A percentile compares a stretch with the other conserved stretches of the same genome.
Evolutionary conservation across 2,888 invertebrate genomes (phyloP).

Genomic region (Lutraria lutraria): DNA sequence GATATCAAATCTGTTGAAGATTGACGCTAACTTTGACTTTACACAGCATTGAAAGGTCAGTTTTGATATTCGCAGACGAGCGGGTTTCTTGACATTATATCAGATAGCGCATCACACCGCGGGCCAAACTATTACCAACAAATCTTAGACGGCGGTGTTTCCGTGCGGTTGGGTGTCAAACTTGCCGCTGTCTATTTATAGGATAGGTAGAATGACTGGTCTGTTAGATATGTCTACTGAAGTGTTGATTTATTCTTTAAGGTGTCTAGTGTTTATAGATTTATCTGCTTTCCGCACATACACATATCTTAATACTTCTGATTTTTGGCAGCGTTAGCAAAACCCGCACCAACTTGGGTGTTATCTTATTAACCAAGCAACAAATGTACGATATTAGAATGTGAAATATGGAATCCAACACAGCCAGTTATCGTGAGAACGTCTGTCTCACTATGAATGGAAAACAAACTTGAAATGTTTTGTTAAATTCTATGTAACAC

Average conservation of each 20-base stretch:
- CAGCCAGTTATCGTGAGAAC: neutral
- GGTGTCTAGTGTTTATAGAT: neutral
- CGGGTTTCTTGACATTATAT: neutral
- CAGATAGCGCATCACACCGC: neutral
- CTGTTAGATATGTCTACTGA: neutral
- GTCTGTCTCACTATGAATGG: neutral
- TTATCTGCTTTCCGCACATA: neutral
- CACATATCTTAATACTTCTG: neutral
- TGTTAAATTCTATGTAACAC: no score
- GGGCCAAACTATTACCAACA: neutral
- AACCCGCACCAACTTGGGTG: neutral
- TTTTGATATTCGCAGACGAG: neutral
- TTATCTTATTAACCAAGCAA: neutral
- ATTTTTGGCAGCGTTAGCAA: neutral
- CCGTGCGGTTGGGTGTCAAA: neutral
- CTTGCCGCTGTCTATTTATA: neutral
- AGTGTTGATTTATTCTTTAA: neutral
- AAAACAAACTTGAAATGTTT: neutral
- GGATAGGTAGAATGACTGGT: neutral
- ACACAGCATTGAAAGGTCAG: neutral
- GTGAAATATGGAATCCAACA: no score
- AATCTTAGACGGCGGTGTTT: neutral
- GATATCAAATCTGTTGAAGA: no score
- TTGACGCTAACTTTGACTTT: no score
- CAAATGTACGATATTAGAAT: neutral